Base-by-base conservation (phyloP, 1,140 invertebrate genomes). In the Calliopsis andreniformis region DNA sequence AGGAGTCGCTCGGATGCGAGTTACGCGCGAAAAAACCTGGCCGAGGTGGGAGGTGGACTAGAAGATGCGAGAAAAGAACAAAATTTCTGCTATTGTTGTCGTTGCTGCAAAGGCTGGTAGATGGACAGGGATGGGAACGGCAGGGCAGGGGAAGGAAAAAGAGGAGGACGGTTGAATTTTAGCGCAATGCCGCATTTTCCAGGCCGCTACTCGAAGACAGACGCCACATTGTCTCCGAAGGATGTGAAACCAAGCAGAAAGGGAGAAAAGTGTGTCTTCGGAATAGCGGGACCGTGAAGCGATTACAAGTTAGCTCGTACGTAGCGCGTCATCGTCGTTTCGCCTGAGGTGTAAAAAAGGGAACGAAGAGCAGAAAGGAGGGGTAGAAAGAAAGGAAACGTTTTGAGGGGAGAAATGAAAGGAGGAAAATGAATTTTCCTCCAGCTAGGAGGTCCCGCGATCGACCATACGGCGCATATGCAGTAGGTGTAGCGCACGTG, bases 121-220 rank as follows among this genome's bases (percentile, higher is more conserved):
- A 43, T 3, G 6, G 16, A 45, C 18, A 42, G 14, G 5, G 56
- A 53, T 25, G 23, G 28, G 42, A 30, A 69, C 45, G 20, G 56
- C 6, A 10, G 35, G 4, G 35, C 35, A 5, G 35, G 35, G 35
- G 23, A 42, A 58, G 18, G 55, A n/a, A 35, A 56, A 35, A 61
- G 51, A 61, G 39, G 20, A 20, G 43, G 28, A 78, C 75, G 75
- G 77, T 82, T 81, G 81, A 67, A 78, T 78, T 83, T 86, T 78
- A 85, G 80, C 83, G 79, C 85, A 80, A 79, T 72, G 81, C 69
- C 77, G 56, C 85, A 86, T 87, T 87, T 87, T 87, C 86, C 85
- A 51, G 61, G 47, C 76, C 66, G 76, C 68, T 86, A 79, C 66
- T 69, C 72, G 43, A 80, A 73, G 79, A 82, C 69, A 80, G 78